These are phyloP conservation scores for Penaeus vannamei DNA, from an alignment of 1,140 invertebrate genomes.

Conservation along the genomic window DNA sequence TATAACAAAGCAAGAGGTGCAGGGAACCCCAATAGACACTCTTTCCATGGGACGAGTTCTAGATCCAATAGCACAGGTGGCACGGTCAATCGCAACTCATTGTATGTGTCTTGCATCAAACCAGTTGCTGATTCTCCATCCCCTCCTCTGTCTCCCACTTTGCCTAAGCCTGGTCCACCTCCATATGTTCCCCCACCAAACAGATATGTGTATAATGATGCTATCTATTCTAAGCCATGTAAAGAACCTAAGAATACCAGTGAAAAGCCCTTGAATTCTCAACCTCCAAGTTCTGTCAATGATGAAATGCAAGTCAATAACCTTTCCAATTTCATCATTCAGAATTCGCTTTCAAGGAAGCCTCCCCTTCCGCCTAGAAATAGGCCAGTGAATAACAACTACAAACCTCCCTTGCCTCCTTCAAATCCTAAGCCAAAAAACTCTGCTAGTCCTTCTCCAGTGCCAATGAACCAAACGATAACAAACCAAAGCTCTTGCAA, in stretches of 20 bases:
- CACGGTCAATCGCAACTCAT: constrained; percentile 40
- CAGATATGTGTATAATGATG: constrained; percentile 51
- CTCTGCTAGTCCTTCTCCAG: constrained; percentile 27
- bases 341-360: constrained; percentile 68
- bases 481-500: constrained; percentile 37
- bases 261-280: not conserved
- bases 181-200: constrained; percentile 24
- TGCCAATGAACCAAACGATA: not conserved
- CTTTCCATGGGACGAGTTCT: constrained; percentile 51
- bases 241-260: constrained; percentile 34
- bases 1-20: constrained; percentile 33
- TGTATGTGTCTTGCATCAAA: constrained; percentile 47
- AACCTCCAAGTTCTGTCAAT: not conserved
- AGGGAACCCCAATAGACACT: constrained; percentile 55
- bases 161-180: not conserved
- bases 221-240: constrained; percentile 52
- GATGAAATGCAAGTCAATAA: constrained; percentile 46
- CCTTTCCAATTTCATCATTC: constrained; percentile 55
- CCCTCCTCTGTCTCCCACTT: constrained; percentile 8
- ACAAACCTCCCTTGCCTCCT: constrained; percentile 47
- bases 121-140: constrained; percentile 47
- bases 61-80: constrained; percentile 20
- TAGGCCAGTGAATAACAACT: constrained; percentile 58
- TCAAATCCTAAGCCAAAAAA: constrained; percentile 42
- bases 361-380: constrained; percentile 67